Conservation (phyloP, 1,140 invertebrate species). For the Lordiphosa mommai region DNA sequence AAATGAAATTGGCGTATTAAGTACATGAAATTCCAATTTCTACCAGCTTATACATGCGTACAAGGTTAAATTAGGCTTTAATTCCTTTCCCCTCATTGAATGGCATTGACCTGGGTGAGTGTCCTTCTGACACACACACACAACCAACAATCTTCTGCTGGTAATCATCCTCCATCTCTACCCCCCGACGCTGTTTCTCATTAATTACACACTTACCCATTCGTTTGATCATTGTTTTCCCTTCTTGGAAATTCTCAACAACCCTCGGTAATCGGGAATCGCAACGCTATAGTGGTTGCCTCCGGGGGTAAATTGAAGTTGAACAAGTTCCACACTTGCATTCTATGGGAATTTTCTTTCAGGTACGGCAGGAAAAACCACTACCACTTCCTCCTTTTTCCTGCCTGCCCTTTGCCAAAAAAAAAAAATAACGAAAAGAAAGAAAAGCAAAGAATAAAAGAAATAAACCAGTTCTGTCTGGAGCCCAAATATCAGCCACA, state of each 20-base stretch:
- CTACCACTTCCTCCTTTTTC: constrained; percentile 53
- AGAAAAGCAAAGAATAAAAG: constrained; percentile 13
- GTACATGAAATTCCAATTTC: too few relatives aligned
- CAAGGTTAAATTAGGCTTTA: too few relatives aligned
- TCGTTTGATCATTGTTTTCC: constrained; percentile 39
- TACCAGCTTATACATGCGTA: too few relatives aligned
- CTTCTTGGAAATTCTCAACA: constrained; percentile 23
- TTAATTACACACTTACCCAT: constrained; percentile 39
- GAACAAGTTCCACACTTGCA: constrained; percentile 65
- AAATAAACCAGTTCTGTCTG: constrained; percentile 32
- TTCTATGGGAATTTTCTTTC: constrained; percentile 34
- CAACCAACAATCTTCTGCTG: too few relatives aligned
- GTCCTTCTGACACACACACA: too few relatives aligned
- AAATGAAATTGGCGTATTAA: too few relatives aligned
- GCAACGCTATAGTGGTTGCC: constrained; percentile 10
- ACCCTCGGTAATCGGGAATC: constrained; percentile 1
- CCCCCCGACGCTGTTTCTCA: constrained; percentile 24
- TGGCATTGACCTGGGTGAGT: too few relatives aligned
- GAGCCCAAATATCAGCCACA: constrained; percentile 1
- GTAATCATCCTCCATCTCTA: constrained; percentile 6
- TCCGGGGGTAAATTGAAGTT: constrained; percentile 19
- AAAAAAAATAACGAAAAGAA: constrained; percentile 15
- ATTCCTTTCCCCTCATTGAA: too few relatives aligned
- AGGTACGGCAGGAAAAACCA: constrained; percentile 60
- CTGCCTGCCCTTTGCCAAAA: constrained; percentile 34